A percentile compares a stretch with the other conserved stretches of the same genome.
phyloP scores from a whole-genome alignment of 2,888 invertebrate genomes.

The Pandemis heparana region DNA sequence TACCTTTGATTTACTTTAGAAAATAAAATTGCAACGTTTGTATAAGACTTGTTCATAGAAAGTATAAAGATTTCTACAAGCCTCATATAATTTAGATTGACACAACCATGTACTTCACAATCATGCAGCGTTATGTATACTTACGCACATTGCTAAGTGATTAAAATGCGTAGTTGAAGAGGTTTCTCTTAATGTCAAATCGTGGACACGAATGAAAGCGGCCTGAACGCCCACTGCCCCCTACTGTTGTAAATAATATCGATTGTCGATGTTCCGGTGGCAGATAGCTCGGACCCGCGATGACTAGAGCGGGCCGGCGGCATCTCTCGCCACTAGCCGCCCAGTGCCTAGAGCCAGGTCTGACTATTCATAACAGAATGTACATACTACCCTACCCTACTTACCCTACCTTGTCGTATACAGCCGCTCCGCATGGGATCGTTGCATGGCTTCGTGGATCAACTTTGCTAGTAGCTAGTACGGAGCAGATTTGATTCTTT shows the following conservation, averaged over 20 bases:
- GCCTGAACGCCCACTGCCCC: background rate
- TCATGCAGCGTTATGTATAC: too few relatives aligned
- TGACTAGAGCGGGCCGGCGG: constrained; percentile 84
- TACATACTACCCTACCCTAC: constrained; percentile 46
- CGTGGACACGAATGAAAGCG: constrained; percentile 5
- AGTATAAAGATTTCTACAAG: too few relatives aligned
- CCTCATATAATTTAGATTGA: too few relatives aligned
- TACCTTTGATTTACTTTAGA: background rate
- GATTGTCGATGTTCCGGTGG: constrained; percentile 51
- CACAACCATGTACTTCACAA: too few relatives aligned
- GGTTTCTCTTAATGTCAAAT: background rate
- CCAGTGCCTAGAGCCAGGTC: constrained; percentile 77
- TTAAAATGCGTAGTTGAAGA: background rate
- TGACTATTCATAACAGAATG: constrained; percentile 64
- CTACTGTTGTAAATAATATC: constrained; percentile 40
- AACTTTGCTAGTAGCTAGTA: constrained; percentile 12
- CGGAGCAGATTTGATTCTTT: constrained; percentile 22
- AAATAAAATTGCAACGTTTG: too few relatives aligned
- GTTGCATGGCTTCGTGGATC: constrained; percentile 36
- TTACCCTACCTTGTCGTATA: constrained; percentile 34
- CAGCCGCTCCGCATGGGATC: constrained; percentile 19
- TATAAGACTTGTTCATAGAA: too few relatives aligned
- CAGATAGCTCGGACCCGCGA: constrained; percentile 82
- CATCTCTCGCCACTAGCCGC: constrained; percentile 76
- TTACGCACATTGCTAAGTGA: too few relatives aligned